phyloP scores from a whole-genome alignment of 2,797 vertebrate species.

The Eutrigla gurnardus region DNA sequence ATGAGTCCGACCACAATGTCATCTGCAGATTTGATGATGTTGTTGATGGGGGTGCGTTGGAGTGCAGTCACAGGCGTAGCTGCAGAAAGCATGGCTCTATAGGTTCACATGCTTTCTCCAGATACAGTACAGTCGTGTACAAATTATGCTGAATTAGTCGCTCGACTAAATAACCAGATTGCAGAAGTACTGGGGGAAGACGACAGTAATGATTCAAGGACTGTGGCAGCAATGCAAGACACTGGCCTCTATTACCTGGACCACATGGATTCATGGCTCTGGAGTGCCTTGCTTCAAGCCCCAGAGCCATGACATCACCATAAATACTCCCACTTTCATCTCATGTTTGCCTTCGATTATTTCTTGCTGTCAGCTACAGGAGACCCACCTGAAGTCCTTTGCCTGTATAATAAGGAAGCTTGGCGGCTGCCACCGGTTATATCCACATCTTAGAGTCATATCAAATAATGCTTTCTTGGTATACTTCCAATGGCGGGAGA shows the following conservation, averaged over 20 bases:
- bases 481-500: not conserved
- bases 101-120: slow-evolving; percentile 11
- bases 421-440: not conserved
- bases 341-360: not conserved
- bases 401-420: slow-evolving; percentile 12
- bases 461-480: not conserved
- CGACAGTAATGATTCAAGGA: not conserved
- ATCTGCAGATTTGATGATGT: no score
- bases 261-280: not conserved
- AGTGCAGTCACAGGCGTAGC: no score
- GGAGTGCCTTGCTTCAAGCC: not conserved
- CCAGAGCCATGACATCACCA: slow-evolving; percentile 23
- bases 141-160: not conserved
- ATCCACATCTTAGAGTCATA: no score
- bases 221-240: not conserved
- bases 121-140: not conserved
- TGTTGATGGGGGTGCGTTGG: no score
- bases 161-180: not conserved
- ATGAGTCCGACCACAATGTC: no score
- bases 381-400: slow-evolving; percentile 13
- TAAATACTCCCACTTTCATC: slow-evolving; percentile 37
- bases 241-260: not conserved
- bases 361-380: not conserved
- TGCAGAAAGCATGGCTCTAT: not conserved
- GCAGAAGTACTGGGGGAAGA: not conserved